phyloP scores from a whole-genome alignment of 2,113 vertebrate genomes.

The Cryptomyrus ogoouensis region DNA sequence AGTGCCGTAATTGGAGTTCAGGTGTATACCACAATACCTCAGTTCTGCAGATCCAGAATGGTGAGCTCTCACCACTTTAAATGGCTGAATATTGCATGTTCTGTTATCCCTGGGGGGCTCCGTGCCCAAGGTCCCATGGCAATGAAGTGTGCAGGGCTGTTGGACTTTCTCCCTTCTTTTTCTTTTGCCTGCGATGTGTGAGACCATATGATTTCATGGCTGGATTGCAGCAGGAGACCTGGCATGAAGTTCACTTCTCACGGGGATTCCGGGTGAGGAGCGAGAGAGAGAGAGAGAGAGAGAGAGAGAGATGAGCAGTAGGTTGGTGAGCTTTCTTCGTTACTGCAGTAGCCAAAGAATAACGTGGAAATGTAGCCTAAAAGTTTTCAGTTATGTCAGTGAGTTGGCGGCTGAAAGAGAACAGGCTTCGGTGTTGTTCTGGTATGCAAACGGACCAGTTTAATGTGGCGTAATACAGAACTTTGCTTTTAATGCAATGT shows the following conservation, averaged over 20 bases:
- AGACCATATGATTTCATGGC: not conserved
- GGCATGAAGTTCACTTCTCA: not conserved
- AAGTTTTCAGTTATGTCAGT: not conserved
- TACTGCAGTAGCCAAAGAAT: not conserved
- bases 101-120: not conserved
- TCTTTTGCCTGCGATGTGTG: not conserved
- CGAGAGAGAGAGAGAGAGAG: too few species aligned
- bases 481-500: not conserved
- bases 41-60: not conserved
- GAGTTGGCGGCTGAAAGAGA: not conserved
- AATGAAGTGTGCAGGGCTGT: not conserved
- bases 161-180: not conserved
- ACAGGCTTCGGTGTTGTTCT: not conserved
- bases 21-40: not conserved
- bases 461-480: not conserved
- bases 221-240: not conserved
- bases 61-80: not conserved
- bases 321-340: not conserved
- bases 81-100: not conserved
- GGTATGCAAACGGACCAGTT: not conserved
- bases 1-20: not conserved
- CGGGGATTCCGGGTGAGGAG: not conserved
- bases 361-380: not conserved
- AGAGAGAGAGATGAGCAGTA: not conserved
- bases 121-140: not conserved